phyloP scores from a whole-genome alignment of 2,113 vertebrate species.

The Embiotoca jacksoni region DNA sequence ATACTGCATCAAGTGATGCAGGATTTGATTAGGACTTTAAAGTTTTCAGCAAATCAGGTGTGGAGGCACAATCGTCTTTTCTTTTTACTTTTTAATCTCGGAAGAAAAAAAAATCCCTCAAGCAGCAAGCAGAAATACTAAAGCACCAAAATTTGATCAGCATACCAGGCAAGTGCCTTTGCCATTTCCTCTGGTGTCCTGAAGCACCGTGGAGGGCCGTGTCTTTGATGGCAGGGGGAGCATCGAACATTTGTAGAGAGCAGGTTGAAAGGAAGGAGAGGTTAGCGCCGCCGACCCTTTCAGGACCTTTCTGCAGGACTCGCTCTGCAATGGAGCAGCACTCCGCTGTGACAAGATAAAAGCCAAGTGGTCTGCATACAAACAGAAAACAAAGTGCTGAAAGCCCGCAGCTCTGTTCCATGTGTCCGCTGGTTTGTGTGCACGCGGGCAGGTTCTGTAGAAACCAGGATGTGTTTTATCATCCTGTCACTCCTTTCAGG shows the following conservation, averaged over 20 bases:
- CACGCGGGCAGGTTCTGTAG: no score
- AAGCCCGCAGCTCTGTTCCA: no score
- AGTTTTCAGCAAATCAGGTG: slow-evolving; percentile 61
- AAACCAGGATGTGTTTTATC: no score
- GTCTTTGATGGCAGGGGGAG: slow-evolving; percentile 20
- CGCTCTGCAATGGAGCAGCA: no score
- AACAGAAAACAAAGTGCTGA: no score
- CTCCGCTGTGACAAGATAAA: no score
- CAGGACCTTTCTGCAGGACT: no score
- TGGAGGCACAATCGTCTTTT: slow-evolving; percentile 56
- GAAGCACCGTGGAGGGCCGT: slow-evolving; percentile 30
- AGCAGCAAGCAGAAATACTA: slow-evolving; percentile 51
- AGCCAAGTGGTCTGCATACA: no score
- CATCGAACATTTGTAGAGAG: background rate
- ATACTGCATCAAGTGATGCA: slow-evolving; percentile 65
- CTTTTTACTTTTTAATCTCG: slow-evolving; percentile 60
- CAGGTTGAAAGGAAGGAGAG: slow-evolving; percentile 9
- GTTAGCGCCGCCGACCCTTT: no score
- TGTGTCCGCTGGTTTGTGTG: no score
- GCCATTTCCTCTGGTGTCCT: slow-evolving; percentile 41
- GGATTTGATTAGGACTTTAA: slow-evolving; percentile 68
- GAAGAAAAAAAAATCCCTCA: slow-evolving; percentile 23
- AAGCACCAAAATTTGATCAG: slow-evolving; percentile 52
- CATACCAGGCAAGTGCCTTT: slow-evolving; percentile 40
- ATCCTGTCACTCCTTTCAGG: no score